These are phyloP conservation scores for Ganaspis sp. DNA, from an alignment of 1,140 invertebrate species.

Conservation along the genomic window DNA sequence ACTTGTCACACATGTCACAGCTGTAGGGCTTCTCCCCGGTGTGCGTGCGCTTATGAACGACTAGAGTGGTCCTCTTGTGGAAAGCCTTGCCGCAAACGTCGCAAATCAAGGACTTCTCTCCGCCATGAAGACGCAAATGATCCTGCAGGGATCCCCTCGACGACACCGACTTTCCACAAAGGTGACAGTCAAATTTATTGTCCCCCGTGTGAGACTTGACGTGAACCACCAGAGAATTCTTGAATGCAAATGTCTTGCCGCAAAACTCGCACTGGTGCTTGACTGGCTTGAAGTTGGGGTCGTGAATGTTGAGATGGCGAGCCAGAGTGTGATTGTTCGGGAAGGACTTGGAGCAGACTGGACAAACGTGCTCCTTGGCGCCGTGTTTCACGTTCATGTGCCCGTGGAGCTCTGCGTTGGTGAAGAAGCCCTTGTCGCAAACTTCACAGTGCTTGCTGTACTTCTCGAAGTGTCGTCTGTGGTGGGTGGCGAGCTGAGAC, in stretches of 20 bases:
- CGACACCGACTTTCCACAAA: constrained; percentile 78
- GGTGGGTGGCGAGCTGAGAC: constrained; percentile 68
- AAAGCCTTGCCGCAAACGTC: constrained; percentile 87
- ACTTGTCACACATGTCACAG: constrained; percentile 86
- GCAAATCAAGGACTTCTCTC: constrained; percentile 79
- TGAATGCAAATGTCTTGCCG: constrained; percentile 72
- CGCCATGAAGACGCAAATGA: constrained; percentile 78
- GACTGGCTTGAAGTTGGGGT: constrained; percentile 69
- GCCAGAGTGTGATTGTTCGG: constrained; percentile 65
- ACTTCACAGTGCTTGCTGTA: constrained; percentile 68
- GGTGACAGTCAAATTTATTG: constrained; percentile 85
- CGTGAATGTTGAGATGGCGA: constrained; percentile 74
- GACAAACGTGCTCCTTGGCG: constrained; percentile 68
- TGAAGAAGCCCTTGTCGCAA: constrained; percentile 75
- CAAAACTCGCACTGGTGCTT: constrained; percentile 74
- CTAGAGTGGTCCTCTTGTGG: constrained; percentile 80
- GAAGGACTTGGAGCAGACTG: constrained; percentile 61
- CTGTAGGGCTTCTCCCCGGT: constrained; percentile 85
- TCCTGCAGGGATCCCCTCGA: constrained; percentile 73
- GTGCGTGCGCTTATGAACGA: constrained; percentile 83
- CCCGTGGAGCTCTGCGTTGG: constrained; percentile 66
- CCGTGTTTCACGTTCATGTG: constrained; percentile 69
- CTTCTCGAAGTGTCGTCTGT: constrained; percentile 69
- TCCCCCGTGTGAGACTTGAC: constrained; percentile 81
- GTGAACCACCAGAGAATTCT: constrained; percentile 74